These are phyloP conservation scores for Tetragnatha versicolor DNA, from an alignment of 1,140 invertebrate species.

Conservation along the genomic window DNA sequence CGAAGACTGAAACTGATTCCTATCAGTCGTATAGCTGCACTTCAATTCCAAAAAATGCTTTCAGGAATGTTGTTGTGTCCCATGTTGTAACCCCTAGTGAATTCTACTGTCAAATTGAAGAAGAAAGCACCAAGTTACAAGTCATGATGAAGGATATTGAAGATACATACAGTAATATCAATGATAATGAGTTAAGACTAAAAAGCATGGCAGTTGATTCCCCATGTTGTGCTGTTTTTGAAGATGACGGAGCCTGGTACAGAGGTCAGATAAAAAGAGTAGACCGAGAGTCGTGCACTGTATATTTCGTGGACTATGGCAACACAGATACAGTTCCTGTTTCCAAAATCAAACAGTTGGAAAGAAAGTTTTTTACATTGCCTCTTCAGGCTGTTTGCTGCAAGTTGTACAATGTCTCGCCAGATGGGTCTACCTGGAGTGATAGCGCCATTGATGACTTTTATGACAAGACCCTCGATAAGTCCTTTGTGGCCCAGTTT, in stretches of 20 bases:
- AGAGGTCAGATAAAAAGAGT: slow-evolving; percentile 78
- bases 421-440: slow-evolving; percentile 14
- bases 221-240: slow-evolving; percentile 77
- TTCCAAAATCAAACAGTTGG: slow-evolving; percentile 26
- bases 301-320: slow-evolving; percentile 84
- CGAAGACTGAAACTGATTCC: neutral
- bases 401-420: slow-evolving; percentile 13
- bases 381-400: slow-evolving; percentile 37
- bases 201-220: slow-evolving; percentile 64
- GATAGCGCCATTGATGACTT: slow-evolving; percentile 39
- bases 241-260: slow-evolving; percentile 78
- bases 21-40: neutral
- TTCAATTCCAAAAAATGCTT: slow-evolving; percentile 35
- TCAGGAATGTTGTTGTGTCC: slow-evolving; percentile 51
- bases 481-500: slow-evolving; percentile 52
- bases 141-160: slow-evolving; percentile 59
- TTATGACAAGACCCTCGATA: slow-evolving; percentile 45
- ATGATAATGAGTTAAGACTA: slow-evolving; percentile 24
- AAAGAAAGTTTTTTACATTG: slow-evolving; percentile 21
- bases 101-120: slow-evolving; percentile 57
- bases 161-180: slow-evolving; percentile 3
- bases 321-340: slow-evolving; percentile 64
- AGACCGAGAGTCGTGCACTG: slow-evolving; percentile 72
- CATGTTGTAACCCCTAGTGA: slow-evolving; percentile 56
- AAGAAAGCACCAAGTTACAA: slow-evolving; percentile 27